Evolutionary conservation across 2,797 vertebrate species (phyloP).

Genomic region (Sebastes reedi): DNA sequence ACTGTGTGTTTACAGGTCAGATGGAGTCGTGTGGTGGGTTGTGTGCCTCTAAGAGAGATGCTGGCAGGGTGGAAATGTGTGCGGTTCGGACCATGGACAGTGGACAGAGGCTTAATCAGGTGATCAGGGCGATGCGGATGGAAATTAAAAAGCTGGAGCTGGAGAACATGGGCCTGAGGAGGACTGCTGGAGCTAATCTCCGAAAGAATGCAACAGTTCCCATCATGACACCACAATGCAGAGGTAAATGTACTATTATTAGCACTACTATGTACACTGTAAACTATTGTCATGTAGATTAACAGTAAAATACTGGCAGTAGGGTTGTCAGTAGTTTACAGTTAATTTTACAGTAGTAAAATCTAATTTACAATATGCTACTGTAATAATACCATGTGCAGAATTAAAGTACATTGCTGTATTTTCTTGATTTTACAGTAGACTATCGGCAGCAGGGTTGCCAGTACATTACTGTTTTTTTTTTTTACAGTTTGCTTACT

Average conservation of each 20-base stretch:
- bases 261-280: background rate
- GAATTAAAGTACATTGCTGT: background rate
- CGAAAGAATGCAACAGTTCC: constrained; percentile 48
- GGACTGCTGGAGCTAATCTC: constrained; percentile 66
- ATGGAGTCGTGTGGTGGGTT: constrained; percentile 7
- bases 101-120: constrained; percentile 68
- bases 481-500: background rate
- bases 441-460: background rate
- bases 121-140: constrained; percentile 81
- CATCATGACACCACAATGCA: constrained; percentile 45
- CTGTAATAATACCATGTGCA: background rate
- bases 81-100: constrained; percentile 76
- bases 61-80: background rate
- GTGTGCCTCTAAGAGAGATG: background rate
- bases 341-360: background rate
- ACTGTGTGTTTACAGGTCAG: constrained; percentile 16
- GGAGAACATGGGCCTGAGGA: constrained; percentile 83
- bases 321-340: too few relatives aligned
- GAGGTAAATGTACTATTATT: constrained; percentile 73
- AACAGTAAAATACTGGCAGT: background rate
- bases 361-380: background rate
- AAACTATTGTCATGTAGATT: background rate
- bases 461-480: background rate
- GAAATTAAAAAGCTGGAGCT: constrained; percentile 84
- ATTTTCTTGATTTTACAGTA: background rate